Conservation (phyloP, 2,797 vertebrate species). For the Ibycter americanus region DNA sequence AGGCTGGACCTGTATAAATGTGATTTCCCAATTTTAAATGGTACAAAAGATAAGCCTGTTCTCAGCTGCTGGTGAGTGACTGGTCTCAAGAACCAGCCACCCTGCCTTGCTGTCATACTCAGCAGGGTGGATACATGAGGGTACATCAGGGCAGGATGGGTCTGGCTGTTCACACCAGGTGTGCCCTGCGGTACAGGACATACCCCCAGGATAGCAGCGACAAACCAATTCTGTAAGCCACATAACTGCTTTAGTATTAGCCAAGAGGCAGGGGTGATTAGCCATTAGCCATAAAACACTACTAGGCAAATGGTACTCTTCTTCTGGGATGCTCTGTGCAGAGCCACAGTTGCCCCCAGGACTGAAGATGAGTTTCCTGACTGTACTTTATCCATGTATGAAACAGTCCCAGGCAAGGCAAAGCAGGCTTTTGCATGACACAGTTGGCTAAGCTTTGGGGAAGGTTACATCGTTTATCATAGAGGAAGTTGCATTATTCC, state of each 20-base stretch:
- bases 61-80: neutral
- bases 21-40: neutral
- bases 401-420: neutral
- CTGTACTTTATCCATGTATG: rapidly evolving
- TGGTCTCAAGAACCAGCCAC: rapidly evolving
- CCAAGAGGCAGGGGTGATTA: neutral
- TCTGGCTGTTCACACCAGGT: neutral
- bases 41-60: neutral
- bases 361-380: neutral
- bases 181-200: neutral
- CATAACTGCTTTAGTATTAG: neutral
- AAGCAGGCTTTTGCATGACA: neutral
- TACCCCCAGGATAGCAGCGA: neutral
- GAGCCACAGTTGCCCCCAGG: neutral
- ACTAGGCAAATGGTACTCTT: neutral
- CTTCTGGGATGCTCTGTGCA: neutral
- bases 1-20: neutral
- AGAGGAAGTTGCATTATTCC: neutral
- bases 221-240: neutral
- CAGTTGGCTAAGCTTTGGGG: neutral
- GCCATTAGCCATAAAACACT: neutral
- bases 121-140: neutral
- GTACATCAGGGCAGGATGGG: neutral
- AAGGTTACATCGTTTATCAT: neutral
- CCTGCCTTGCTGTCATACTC: neutral